phyloP scores from a whole-genome alignment of 2,113 vertebrate species.

The Lycaon pictus region DNA sequence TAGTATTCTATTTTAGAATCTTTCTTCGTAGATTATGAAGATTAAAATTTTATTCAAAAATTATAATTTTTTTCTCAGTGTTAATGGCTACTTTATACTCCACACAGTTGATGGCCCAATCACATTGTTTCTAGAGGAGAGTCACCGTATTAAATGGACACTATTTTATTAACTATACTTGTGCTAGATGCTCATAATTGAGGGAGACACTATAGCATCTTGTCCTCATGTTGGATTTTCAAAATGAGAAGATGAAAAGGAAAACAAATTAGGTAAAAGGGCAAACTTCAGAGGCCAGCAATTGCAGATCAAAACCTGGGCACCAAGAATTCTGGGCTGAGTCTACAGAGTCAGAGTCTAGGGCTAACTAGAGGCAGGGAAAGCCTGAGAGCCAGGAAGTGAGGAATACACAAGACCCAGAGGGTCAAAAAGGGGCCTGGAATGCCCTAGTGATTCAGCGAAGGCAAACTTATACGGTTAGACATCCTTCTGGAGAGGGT shows the following conservation, averaged over 20 bases:
- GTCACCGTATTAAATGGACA: neutral
- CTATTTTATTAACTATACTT: neutral
- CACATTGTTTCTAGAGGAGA: slow-evolving; percentile 12
- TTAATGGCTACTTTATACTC: neutral
- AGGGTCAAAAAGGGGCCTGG: neutral
- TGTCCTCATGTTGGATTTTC: neutral
- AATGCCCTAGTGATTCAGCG: neutral
- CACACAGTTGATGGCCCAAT: neutral
- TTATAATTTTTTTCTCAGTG: slow-evolving; percentile 9
- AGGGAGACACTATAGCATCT: neutral
- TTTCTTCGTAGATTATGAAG: neutral
- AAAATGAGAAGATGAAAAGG: slow-evolving; percentile 43
- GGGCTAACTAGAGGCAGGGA: neutral
- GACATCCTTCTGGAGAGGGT: accelerated
- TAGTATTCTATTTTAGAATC: slow-evolving; percentile 12
- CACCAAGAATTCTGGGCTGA: neutral
- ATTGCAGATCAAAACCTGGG: neutral
- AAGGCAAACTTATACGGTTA: neutral
- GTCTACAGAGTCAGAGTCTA: neutral
- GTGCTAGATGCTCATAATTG: neutral
- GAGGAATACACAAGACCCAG: neutral
- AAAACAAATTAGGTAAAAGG: neutral
- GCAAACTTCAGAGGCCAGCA: neutral
- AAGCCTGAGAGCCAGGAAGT: neutral
- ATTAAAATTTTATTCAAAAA: too few species aligned